phyloP scores from a whole-genome alignment of 2,888 invertebrate genomes.

The Byasa hedistus region DNA sequence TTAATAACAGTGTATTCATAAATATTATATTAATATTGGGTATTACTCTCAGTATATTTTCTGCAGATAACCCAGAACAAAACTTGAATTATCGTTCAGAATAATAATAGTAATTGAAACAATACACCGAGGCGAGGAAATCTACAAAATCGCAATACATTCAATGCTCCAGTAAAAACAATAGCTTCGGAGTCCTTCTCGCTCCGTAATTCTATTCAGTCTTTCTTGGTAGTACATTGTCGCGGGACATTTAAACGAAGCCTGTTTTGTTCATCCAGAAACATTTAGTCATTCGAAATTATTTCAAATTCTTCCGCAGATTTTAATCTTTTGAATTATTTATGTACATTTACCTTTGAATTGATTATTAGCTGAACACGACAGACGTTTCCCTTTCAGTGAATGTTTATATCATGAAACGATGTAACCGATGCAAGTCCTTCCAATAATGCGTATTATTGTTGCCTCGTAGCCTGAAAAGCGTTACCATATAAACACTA shows the following conservation, averaged over 20 bases:
- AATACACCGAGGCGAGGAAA: slow-evolving; percentile 10
- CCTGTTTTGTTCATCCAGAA: slow-evolving; percentile 6
- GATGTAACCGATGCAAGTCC: too few relatives aligned
- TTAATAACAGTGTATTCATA: too few relatives aligned
- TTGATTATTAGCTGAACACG: too few relatives aligned
- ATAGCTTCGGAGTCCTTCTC: slow-evolving; percentile 18
- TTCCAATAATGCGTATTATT: too few relatives aligned
- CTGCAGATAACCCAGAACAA: neutral
- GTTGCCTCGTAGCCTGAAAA: too few relatives aligned
- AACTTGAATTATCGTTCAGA: slow-evolving; percentile 1
- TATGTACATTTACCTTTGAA: too few relatives aligned
- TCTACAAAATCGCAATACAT: slow-evolving; percentile 21
- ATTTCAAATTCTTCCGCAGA: neutral
- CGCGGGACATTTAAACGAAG: slow-evolving; percentile 18
- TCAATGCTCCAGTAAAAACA: slow-evolving; percentile 25
- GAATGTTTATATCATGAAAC: too few relatives aligned
- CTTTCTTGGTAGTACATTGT: slow-evolving; percentile 12
- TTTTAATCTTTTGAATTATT: too few relatives aligned
- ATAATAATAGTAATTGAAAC: slow-evolving; percentile 16
- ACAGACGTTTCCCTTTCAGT: too few relatives aligned
- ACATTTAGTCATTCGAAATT: neutral
- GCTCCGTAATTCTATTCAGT: slow-evolving; percentile 21
- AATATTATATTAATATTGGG: too few relatives aligned
- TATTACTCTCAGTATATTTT: too few relatives aligned
- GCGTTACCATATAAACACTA: too few relatives aligned